A percentile compares a stretch with the other conserved stretches of the same genome.
phyloP scores from a whole-genome alignment of 2,888 invertebrate genomes.

The Eudemis profundana region DNA sequence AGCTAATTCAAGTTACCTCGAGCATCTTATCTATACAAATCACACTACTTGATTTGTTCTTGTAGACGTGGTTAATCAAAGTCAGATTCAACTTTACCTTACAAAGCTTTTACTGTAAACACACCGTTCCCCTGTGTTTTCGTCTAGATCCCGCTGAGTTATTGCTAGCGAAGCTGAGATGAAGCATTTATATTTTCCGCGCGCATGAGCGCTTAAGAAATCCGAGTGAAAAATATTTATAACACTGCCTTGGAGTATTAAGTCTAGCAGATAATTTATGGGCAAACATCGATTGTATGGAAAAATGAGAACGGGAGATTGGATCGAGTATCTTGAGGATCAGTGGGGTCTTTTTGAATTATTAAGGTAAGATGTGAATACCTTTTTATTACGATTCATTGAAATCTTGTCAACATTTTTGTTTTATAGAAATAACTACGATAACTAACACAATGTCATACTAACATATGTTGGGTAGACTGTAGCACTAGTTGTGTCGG shows the following conservation, averaged over 20 bases:
- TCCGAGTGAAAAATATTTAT: constrained; percentile 43
- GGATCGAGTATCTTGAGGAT: constrained; percentile 1
- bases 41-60: constrained; percentile 14
- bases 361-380: neutral
- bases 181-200: constrained; percentile 56
- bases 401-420: too few species aligned
- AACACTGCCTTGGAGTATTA: constrained; percentile 16
- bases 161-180: constrained; percentile 54
- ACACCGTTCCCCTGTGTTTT: constrained; percentile 41
- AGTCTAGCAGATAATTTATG: constrained; percentile 38
- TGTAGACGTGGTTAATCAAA: constrained; percentile 35
- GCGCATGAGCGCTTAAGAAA: constrained; percentile 42
- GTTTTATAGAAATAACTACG: too few species aligned
- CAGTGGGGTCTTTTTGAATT: neutral
- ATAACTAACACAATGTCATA: too few species aligned
- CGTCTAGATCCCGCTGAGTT: constrained; percentile 54
- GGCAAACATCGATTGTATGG: constrained; percentile 31
- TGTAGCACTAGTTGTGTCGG: too few species aligned
- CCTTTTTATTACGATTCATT: neutral
- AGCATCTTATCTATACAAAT: constrained; percentile 47
- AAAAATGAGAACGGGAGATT: constrained; percentile 24
- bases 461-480: too few species aligned
- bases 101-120: constrained; percentile 43
- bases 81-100: constrained; percentile 37
- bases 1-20: too few species aligned